Base-by-base conservation (phyloP, 1,140 invertebrate species). In the Neodiprion lecontei region DNA sequence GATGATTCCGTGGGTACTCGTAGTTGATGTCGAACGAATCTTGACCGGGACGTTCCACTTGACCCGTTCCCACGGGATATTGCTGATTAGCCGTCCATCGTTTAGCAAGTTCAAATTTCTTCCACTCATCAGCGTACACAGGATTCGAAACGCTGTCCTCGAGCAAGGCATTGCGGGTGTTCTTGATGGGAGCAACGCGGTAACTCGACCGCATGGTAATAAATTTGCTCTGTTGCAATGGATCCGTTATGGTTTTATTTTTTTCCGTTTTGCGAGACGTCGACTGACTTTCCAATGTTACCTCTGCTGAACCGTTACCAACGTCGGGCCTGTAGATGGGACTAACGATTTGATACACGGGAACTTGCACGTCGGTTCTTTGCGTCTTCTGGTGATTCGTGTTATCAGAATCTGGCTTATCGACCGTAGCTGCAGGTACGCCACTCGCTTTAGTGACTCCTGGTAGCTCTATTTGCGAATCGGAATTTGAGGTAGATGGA, bases 401-500 rank as follows among this genome's bases (percentile, higher is more conserved):
- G 11, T 23, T 69, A 23, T 69, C 67, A 47, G 40, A 23, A 69
- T 14, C 12, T 1, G 21, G 11, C 11, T 61, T 17, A 61, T 61
- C 53, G 53, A 17, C 53, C 2, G 28, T 40, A 2, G 28, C 28
- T 40, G 28, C 28, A 40, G 28, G 28, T 40, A 40, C 28, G 28
- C 5, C 28, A 2, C 28, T 40, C 28, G 28, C 2, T 40, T 17
- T 17, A 9, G 53, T 12, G 53, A 17, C 5, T 12, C 53, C 11
- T 17, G 53, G 53, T 8, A 40, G 28, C 28, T 14, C n/a, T 61
- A 61, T 61, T 17, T 9, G 53, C 53, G 53, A 61, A 12, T 14
- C 9, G 53, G n/a, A 17, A 17, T 61, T 61, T 61, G 53, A 61
- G 28, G 7, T 14, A 12, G 79, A 74, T 2, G 78, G 61, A 10